Percentiles rank a stretch among this genome's conserved stretches.
Evolutionary conservation across 2,113 vertebrate species (phyloP).

Genomic region (Typhlomys cinereus): DNA sequence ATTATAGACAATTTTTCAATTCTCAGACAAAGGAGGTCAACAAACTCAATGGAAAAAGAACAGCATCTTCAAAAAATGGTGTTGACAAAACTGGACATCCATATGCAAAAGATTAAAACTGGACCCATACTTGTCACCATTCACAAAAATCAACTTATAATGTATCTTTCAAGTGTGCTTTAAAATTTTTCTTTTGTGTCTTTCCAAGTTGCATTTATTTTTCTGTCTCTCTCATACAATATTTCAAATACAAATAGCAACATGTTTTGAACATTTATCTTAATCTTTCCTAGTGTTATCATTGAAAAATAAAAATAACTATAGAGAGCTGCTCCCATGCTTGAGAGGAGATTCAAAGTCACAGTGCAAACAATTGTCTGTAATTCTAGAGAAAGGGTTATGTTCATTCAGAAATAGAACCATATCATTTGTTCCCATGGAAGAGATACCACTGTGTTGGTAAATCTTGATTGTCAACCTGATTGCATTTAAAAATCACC

Average conservation of each 20-base stretch:
- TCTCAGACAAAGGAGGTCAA: too few species aligned
- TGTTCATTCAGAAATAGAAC: background rate
- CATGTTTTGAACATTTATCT: background rate
- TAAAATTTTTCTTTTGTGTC: background rate
- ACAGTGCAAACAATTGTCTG: background rate
- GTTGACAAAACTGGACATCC: too few species aligned
- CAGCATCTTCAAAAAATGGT: too few species aligned
- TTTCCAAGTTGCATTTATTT: background rate
- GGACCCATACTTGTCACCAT: too few species aligned
- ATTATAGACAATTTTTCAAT: too few species aligned
- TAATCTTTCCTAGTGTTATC: background rate
- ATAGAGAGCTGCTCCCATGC: background rate
- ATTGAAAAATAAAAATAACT: background rate
- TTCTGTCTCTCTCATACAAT: background rate
- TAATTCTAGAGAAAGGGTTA: background rate
- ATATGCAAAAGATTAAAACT: too few species aligned
- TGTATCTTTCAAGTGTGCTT: background rate
- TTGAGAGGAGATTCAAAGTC: background rate
- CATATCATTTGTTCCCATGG: background rate
- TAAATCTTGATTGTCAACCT: background rate
- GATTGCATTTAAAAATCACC: background rate
- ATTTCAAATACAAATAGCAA: background rate
- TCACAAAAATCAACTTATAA: background rate
- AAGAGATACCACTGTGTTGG: fast-evolving
- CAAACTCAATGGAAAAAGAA: too few species aligned